A percentile compares a stretch with the other conserved stretches of the same genome.
phyloP scores from a whole-genome alignment of 2,797 vertebrate genomes.

The Limnodromus scolopaceus region DNA sequence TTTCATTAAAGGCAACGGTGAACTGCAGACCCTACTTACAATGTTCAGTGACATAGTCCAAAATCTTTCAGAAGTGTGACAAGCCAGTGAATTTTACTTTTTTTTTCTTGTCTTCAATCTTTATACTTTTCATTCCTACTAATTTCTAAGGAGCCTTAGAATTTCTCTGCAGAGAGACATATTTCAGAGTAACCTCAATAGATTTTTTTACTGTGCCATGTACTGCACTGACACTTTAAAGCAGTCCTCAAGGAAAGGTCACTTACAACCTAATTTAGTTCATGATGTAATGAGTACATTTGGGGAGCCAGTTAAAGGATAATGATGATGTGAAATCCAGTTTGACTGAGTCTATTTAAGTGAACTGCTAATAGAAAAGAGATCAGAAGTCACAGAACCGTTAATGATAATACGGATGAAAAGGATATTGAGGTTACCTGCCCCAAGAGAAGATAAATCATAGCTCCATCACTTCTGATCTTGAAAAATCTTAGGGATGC shows the following conservation, averaged over 20 bases:
- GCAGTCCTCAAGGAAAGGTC: constrained; percentile 43
- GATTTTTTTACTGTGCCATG: background rate
- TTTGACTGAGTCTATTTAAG: constrained; percentile 43
- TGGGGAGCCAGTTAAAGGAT: constrained; percentile 6
- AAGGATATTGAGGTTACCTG: constrained; percentile 24
- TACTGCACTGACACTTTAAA: background rate
- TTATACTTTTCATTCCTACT: background rate
- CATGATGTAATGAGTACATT: constrained; percentile 44
- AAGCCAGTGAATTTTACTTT: background rate
- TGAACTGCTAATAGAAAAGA: constrained; percentile 50
- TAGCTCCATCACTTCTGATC: background rate
- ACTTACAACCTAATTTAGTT: constrained; percentile 43
- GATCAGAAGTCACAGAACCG: constrained; percentile 28
- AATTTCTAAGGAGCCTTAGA: background rate
- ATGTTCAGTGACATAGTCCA: background rate
- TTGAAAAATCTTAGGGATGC: background rate
- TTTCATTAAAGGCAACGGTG: background rate
- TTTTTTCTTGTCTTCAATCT: background rate
- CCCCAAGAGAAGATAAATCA: background rate
- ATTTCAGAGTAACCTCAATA: background rate
- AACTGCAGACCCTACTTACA: background rate
- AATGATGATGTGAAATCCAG: constrained; percentile 45
- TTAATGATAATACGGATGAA: constrained; percentile 24
- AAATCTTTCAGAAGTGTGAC: background rate
- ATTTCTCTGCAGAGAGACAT: background rate